Evolutionary conservation across 2,888 invertebrate genomes (phyloP), one percentile per base, ranked within the genome.

Genomic region (Brenthis ino): DNA sequence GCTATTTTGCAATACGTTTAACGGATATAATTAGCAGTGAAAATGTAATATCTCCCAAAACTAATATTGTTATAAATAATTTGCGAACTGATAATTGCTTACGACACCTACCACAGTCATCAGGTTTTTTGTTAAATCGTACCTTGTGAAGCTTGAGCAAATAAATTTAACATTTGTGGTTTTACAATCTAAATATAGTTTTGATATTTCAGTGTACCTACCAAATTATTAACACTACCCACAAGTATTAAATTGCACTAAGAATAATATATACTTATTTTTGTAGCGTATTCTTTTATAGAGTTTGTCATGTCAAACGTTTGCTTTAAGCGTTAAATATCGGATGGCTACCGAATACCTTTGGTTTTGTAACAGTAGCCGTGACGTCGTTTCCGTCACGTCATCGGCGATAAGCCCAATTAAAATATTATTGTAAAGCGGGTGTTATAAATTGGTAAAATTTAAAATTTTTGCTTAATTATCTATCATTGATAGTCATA

Each of bases 281-380:
- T 33, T 56, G 37, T 56, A 37, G 37, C 3, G 2, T n/a, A 37
- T 8, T 33, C 47, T 48, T 58, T 48, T 47, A 11, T 61, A 51
- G n/a, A 51, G 12, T 53, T 20, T 61, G 13, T 61, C 8, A 13
- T 54, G 37, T 43, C 37, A 28, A 4, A 51, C 28, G 37, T 61
- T 55, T 50, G 50, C 12, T 61, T 53, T 14, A 55, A 50, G 60
- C 56, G 37, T 67, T 57, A 55, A 57, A 68, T 61, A 16, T 72
- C 65, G 51, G 16, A 66, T 56, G 63, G 84, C 85, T 86, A 86
- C 86, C 83, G 85, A 84, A 85, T 83, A 77, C 80, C 77, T 79
- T 74, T 70, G 71, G 69, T 68, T 63, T 76, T 75, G 85, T 82
- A 84, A 86, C 81, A 79, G 78, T 81, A 87, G 83, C 77, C 79